phyloP scores from a whole-genome alignment of 1,140 invertebrate genomes.

The Panagrolaimus sp. region DNA sequence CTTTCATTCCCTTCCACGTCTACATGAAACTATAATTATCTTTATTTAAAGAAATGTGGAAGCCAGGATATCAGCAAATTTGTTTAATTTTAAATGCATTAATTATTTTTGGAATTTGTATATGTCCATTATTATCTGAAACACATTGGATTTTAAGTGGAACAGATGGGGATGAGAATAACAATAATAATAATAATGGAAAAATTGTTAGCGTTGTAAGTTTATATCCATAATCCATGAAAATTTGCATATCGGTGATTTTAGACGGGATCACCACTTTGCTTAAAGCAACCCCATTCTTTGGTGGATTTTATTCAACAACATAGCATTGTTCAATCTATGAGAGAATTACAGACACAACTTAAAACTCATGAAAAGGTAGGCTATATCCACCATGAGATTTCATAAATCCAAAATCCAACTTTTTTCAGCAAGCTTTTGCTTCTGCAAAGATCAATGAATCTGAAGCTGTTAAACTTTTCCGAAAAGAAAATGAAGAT shows the following conservation, averaged over 20 bases:
- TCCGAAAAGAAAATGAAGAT: not conserved
- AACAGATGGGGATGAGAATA: too few relatives aligned
- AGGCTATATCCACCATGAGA: not conserved
- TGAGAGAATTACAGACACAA: not conserved
- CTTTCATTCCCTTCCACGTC: too few relatives aligned
- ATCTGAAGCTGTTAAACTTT: not conserved
- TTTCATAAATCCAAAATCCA: not conserved
- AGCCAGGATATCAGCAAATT: not conserved
- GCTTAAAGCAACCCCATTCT: not conserved
- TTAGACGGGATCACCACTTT: not conserved
- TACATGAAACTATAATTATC: too few relatives aligned
- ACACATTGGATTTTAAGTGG: slow-evolving; percentile 6
- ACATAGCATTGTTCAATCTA: not conserved
- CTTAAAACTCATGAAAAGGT: not conserved
- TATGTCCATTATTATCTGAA: not conserved
- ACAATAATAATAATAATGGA: not conserved
- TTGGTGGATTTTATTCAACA: not conserved
- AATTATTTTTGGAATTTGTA: not conserved
- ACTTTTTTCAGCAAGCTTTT: not conserved
- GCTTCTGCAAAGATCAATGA: not conserved
- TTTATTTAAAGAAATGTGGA: too few relatives aligned
- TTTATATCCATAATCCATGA: not conserved
- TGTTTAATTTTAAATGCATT: slow-evolving; percentile 1
- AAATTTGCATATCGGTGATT: not conserved
- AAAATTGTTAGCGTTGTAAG: slow-evolving; percentile 1